These are phyloP conservation scores for Luidia sarsii DNA, from an alignment of 53 echinoderm and acorn worm genomes.

Conservation along the genomic window DNA sequence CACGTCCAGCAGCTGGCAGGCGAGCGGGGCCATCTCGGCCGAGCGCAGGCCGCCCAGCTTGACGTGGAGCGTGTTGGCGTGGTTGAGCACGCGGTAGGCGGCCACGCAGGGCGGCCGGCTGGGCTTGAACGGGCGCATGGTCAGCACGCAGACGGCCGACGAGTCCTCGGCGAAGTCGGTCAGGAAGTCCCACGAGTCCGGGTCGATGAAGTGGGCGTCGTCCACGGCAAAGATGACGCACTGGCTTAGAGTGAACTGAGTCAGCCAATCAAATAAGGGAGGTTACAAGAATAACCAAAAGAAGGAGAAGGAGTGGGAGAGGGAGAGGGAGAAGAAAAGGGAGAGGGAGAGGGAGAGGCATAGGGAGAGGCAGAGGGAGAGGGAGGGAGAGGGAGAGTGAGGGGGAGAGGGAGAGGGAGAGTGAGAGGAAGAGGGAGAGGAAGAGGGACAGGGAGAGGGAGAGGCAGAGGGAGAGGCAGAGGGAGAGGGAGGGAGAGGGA, in stretches of 20 bases:
- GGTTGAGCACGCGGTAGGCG: slow-evolving; percentile 63
- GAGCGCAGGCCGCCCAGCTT: slow-evolving; percentile 72
- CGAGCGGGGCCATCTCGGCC: slow-evolving; percentile 82
- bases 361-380: too few relatives aligned
- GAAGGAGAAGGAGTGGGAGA: too few relatives aligned
- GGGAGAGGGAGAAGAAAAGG: too few relatives aligned
- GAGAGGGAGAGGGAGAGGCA: too few relatives aligned
- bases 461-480: too few relatives aligned
- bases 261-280: too few relatives aligned
- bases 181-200: slow-evolving; percentile 95
- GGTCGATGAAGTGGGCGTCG: slow-evolving; percentile 95
- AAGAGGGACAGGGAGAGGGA: too few relatives aligned
- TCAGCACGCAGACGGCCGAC: slow-evolving; percentile 78
- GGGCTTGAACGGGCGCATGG: slow-evolving; percentile 74
- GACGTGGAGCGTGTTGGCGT: slow-evolving; percentile 74
- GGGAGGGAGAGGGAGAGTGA: too few relatives aligned
- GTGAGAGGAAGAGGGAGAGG: too few relatives aligned
- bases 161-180: slow-evolving; percentile 81
- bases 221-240: slow-evolving; percentile 88
- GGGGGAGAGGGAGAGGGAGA: too few relatives aligned
- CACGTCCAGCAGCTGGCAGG: slow-evolving; percentile 94
- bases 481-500: too few relatives aligned
- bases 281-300: too few relatives aligned
- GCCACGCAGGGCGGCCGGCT: slow-evolving; percentile 70
- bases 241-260: slow-evolving; percentile 72